phyloP scores from a whole-genome alignment of 1,140 invertebrate genomes.

The Aphelinus atriplicis region DNA sequence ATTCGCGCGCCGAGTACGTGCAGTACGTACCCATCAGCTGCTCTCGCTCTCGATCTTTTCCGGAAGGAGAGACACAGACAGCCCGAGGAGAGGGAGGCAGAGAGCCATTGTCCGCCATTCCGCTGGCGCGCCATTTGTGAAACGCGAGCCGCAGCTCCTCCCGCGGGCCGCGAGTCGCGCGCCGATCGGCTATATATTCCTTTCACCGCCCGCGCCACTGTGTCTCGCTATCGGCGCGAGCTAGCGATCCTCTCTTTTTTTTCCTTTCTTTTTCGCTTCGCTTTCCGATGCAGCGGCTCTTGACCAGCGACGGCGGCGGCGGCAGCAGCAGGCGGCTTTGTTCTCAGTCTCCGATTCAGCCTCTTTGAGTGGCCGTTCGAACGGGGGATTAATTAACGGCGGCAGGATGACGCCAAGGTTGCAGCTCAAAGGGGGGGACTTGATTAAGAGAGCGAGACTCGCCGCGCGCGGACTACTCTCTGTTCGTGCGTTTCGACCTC shows the following conservation, averaged over 20 bases:
- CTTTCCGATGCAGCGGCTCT: background rate
- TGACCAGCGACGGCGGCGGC: too few species aligned
- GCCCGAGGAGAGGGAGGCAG: background rate
- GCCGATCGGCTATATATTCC: background rate
- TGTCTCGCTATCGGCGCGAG: background rate
- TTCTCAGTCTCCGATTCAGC: background rate
- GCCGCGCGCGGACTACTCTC: background rate
- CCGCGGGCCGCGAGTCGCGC: background rate
- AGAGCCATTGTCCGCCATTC: slow-evolving; percentile 32
- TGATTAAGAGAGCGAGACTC: slow-evolving; percentile 11
- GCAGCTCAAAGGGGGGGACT: background rate
- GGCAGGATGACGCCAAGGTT: slow-evolving; percentile 40
- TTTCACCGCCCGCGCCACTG: slow-evolving; percentile 1
- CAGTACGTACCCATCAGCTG: background rate
- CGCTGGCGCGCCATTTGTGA: slow-evolving; percentile 8
- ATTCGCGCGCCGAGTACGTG: slow-evolving; percentile 25
- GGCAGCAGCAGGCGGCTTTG: background rate
- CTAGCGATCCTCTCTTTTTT: slow-evolving; percentile 7
- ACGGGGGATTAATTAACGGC: slow-evolving; percentile 43
- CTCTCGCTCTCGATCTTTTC: slow-evolving; percentile 23
- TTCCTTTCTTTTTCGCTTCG: slow-evolving; percentile 6
- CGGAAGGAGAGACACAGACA: slow-evolving; percentile 7
- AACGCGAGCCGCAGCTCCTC: slow-evolving; percentile 13
- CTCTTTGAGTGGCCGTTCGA: slow-evolving; percentile 6
- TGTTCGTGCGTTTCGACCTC: slow-evolving; percentile 25